Evolutionary conservation across 2,797 vertebrate species (phyloP), one percentile per base, ranked within the genome.

Genomic region (Eutrigla gurnardus): DNA sequence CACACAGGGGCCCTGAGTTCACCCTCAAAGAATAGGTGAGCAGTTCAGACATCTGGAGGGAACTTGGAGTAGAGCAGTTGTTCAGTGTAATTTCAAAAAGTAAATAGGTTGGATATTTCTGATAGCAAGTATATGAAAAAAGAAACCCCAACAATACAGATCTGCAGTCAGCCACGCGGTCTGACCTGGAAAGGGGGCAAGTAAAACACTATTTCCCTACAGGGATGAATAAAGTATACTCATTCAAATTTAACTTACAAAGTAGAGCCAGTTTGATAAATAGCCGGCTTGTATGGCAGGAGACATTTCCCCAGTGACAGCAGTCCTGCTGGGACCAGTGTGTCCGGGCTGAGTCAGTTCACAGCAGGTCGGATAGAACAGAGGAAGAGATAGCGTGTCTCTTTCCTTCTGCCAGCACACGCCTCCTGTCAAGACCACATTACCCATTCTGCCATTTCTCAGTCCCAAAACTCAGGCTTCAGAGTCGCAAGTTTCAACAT

Each of bases 301-400:
- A 59, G 68, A 77, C 70, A 70, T 75, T 82, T 85, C 78, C 67
- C 73, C 54, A 39, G 82, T 69, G 86, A 86, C 74, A 80, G 75
- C 77, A 58, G 65, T 69, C 80, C 80, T 72, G 80, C 86, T 80
- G 90, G 59, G 83, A 69, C 85, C 82, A 65, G 85, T 35, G 75
- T 71, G 88, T 83, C 72, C 46, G 12, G 67, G 40, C 84, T 93
- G 91, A 93, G 82, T 91, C 88, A 90, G 78, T 76, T 89, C 88
- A 50, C 89, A 91, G 90, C 84, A 83, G 83, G 89, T 81, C 70
- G 12, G 52, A 66, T 62, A 67, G 64, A 89, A 81, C 80, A 82
- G 88, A 84, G 78, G 67, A 80, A 87, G 68, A 52, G 64, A 84
- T 67, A 79, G 85, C 83, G 83, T 54, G 43, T 92, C 84, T 87